Base-by-base conservation (phyloP, 2,113 vertebrate species). In the Pampusana beccarii region DNA sequence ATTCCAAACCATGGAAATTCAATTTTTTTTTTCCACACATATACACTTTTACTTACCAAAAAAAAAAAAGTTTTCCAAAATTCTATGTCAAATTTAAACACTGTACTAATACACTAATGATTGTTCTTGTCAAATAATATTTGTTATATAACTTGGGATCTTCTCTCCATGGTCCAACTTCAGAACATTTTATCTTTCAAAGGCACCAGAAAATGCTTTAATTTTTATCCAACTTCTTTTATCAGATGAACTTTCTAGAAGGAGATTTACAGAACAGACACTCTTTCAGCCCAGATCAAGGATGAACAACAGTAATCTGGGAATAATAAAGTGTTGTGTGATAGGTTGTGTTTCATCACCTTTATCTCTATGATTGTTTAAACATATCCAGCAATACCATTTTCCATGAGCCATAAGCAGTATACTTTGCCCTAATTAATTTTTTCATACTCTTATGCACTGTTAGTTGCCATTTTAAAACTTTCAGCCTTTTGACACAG, bases 401-500 rank as follows among this genome's bases (percentile, higher is more conserved):
- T 87, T 69, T 21, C 70, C 79, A 85, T 36, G 80, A 88, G 46
- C 93, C 81, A 92, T 48, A 62, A 84, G 53, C 20, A 75, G 58
- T 28, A 66, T 10, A 36, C 46, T 75, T 82, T 90, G 67, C 44
- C 74, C 56, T 86, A 90, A 90, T 91, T 84, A 95, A 95, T 94
- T 95, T 34, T 86, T 91, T 94, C 86, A 88, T 85, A 50, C 85
- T 90, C 92, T 91, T 82, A 70, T 70, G 73, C 24, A 38, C 23
- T 66, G 36, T 67, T 80, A 75, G 61, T 26, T 90, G 94, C 81
- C 79, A 90, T 94, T 96, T 96, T 92, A 29, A 54, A 94, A 89
- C 58, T 88, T 86, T 28, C 90, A 91, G 51, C 36, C 86, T 84
- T 92, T 87, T 86, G 73, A 94, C 95, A 84, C 23, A 34, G 74